Evolutionary conservation across 2,113 vertebrate species (phyloP).

Genomic region (Macquaria australasica): DNA sequence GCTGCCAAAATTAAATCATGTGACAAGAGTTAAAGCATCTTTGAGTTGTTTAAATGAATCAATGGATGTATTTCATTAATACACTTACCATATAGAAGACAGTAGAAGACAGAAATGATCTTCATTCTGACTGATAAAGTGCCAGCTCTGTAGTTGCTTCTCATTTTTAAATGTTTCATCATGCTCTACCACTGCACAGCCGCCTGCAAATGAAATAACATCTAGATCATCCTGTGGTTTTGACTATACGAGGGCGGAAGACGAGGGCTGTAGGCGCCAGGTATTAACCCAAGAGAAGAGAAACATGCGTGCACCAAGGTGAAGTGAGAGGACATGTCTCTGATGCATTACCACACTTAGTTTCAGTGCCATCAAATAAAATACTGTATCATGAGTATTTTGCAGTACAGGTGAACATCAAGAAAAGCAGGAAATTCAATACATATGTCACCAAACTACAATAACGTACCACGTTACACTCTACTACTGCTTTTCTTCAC

Average conservation of each 20-base stretch:
- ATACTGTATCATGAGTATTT: not conserved
- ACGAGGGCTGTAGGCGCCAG: not conserved
- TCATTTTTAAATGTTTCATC: no score
- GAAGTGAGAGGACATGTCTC: conserved; percentile 2
- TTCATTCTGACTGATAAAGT: conserved; percentile 40
- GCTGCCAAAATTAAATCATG: conserved; percentile 19
- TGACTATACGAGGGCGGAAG: not conserved
- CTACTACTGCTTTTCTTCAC: not conserved
- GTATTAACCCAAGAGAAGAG: not conserved
- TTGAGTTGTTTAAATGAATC: accelerated
- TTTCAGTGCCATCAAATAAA: not conserved
- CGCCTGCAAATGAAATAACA: not conserved
- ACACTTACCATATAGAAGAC: conserved; percentile 60
- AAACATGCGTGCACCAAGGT: not conserved
- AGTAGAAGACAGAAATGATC: conserved; percentile 32
- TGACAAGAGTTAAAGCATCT: not conserved
- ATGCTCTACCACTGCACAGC: no score
- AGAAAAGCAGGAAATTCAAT: not conserved
- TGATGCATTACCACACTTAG: not conserved
- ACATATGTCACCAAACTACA: not conserved
- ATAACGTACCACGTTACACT: not conserved
- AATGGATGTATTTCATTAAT: not conserved
- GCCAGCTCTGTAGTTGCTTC: not conserved
- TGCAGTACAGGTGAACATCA: not conserved
- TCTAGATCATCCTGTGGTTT: conserved; percentile 39